These are phyloP conservation scores for Ichneumoninae sp. DNA, from an alignment of 2,888 invertebrate species.

Conservation along the genomic window DNA sequence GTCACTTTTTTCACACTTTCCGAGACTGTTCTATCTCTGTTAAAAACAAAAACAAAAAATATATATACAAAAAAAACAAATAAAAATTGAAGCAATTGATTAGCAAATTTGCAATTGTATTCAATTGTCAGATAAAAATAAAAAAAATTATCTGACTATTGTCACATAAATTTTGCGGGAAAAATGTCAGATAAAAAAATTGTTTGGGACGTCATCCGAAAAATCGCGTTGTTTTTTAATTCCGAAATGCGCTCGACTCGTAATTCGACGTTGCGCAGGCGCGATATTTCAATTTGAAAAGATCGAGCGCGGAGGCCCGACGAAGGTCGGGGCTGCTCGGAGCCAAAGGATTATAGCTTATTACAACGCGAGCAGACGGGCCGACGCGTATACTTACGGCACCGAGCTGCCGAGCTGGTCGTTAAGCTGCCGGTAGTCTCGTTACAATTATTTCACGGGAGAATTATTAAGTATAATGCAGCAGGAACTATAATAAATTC, in stretches of 20 bases:
- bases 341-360: conserved; percentile 35
- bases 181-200: background rate
- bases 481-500: conserved; percentile 59
- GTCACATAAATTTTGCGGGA: no score
- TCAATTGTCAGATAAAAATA: background rate
- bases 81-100: no score
- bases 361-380: conserved; percentile 54
- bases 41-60: conserved; percentile 10
- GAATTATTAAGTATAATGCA: conserved; percentile 56
- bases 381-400: conserved; percentile 54
- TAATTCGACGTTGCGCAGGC: background rate
- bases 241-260: background rate
- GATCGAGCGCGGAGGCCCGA: conserved; percentile 22
- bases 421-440: conserved; percentile 45
- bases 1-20: conserved; percentile 78
- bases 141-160: no score
- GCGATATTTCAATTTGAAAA: conserved; percentile 42
- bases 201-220: background rate
- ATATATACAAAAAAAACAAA: background rate
- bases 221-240: background rate
- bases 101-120: background rate
- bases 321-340: conserved; percentile 40
- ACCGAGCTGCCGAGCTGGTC: conserved; percentile 34
- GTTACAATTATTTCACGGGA: conserved; percentile 58
- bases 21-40: conserved; percentile 57